phyloP scores from a whole-genome alignment of 2,797 vertebrate genomes.

The Toxotes lorentzi region DNA sequence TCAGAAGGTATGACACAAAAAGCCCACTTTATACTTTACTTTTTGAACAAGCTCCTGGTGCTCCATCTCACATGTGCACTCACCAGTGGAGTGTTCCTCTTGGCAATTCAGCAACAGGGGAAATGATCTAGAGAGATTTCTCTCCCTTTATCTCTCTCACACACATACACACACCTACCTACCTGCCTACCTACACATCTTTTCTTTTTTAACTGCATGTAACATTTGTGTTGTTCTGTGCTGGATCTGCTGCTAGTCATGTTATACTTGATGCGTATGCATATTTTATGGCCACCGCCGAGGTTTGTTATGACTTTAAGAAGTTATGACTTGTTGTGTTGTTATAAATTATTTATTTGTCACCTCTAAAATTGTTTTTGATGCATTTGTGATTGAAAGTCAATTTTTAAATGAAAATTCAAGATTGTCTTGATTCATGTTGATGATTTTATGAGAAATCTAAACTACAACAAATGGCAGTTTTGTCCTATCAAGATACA shows the following conservation, averaged over 20 bases:
- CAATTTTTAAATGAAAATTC: neutral
- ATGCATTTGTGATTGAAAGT: too few relatives aligned
- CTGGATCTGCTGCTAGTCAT: neutral
- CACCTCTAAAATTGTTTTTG: too few relatives aligned
- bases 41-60: conserved; percentile 19
- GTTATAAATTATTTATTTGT: neutral
- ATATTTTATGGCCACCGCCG: neutral
- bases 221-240: too few relatives aligned
- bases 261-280: neutral
- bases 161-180: neutral
- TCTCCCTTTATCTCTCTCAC: neutral
- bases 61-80: conserved; percentile 23
- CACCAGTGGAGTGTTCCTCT: conserved; percentile 11
- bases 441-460: too few relatives aligned
- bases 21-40: conserved; percentile 26
- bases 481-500: too few relatives aligned
- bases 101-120: conserved; percentile 13
- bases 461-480: too few relatives aligned
- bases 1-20: conserved; percentile 26
- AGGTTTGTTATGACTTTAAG: neutral
- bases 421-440: too few relatives aligned
- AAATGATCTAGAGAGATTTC: conserved; percentile 10
- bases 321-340: neutral
- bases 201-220: too few relatives aligned
- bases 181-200: too few relatives aligned